Conservation (phyloP, 2,797 vertebrate genomes). For the Odontamblyopus rebecca region DNA sequence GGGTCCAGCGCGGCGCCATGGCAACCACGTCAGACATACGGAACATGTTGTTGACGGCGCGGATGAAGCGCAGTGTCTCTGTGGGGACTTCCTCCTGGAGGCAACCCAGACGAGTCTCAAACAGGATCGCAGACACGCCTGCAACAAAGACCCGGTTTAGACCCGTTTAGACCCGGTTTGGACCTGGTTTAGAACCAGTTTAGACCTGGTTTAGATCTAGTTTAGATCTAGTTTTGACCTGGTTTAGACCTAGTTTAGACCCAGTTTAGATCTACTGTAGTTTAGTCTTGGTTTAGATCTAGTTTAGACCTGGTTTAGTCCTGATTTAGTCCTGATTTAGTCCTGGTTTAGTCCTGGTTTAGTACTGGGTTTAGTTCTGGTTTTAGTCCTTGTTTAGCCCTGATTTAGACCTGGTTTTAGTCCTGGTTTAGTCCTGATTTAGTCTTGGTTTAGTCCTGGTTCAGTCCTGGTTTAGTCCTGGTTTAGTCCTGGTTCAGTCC, state of each 20-base stretch:
- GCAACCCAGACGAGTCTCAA: slow-evolving; percentile 78
- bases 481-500: too few species aligned
- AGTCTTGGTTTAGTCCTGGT: background rate
- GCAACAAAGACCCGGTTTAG: background rate
- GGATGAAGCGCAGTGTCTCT: slow-evolving; percentile 74
- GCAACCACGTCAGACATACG: slow-evolving; percentile 62
- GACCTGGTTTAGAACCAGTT: background rate
- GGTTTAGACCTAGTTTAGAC: too few species aligned
- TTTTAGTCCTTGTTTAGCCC: background rate
- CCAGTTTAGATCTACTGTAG: too few species aligned
- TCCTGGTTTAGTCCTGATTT: background rate
- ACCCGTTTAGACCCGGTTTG: background rate
- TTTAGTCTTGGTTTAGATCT: background rate
- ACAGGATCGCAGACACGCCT: slow-evolving; percentile 77
- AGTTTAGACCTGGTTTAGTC: background rate
- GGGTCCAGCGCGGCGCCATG: slow-evolving; percentile 75
- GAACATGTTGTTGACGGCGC: slow-evolving; percentile 69
- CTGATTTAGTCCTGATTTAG: background rate
- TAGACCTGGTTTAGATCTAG: background rate
- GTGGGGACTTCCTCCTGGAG: slow-evolving; percentile 75
- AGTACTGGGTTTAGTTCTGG: background rate
- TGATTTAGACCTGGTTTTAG: background rate
- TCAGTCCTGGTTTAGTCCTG: too few species aligned
- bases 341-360: background rate
- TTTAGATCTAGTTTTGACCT: too few species aligned